Base-by-base conservation (phyloP, 2,113 vertebrate species). In the Chloropsis cyanopogon region DNA sequence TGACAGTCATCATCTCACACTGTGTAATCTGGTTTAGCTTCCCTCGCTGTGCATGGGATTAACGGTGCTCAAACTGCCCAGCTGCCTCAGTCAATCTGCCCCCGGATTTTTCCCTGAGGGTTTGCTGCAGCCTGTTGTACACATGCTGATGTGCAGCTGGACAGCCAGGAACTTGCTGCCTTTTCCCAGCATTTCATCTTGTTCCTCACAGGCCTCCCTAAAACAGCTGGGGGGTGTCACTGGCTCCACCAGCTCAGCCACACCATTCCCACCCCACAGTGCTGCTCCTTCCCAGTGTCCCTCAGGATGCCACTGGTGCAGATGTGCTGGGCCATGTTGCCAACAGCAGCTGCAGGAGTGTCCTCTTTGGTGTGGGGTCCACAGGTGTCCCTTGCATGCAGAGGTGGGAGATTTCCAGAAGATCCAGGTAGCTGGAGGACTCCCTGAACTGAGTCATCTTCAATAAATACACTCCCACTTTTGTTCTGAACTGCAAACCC, bases 51-150 rank as follows among this genome's bases (percentile, higher is more conserved):
- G 60, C 50, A 1, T 64, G 83, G 44, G 47, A 42, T 71, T 75
- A 81, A 44, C 11, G 5, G 72, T 52, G 72, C 41, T 52, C 60
- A 24, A 29, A 7, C 79, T 37, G 44, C 81, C 77, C 88, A 37
- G 61, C 47, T 95, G 86, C 61, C 90, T 53, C 83, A 20, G 13
- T 79, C 92, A 19, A 0, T 86, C 88, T 83, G 60, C 42, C 54
- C 59, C 25, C 0, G 0, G 11, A 1, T 35, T 54, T 76, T n/a
- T 46, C 56, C 37, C 1, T 23, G 57, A 18, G 63, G 52, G 6
- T 56, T 92, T 93, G 69, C 86, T 79, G 73, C 41, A 39, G 44
- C 15, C 42, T 29, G 9, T 65, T 54, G 56, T 63, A 5, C 83
- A 75, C 80, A 70, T 66, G 54, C 69, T 82, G 65, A 28, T 37